Evolutionary conservation across 2,888 invertebrate genomes (phyloP), one percentile per base, ranked within the genome.

Genomic region (Thera obeliscata): DNA sequence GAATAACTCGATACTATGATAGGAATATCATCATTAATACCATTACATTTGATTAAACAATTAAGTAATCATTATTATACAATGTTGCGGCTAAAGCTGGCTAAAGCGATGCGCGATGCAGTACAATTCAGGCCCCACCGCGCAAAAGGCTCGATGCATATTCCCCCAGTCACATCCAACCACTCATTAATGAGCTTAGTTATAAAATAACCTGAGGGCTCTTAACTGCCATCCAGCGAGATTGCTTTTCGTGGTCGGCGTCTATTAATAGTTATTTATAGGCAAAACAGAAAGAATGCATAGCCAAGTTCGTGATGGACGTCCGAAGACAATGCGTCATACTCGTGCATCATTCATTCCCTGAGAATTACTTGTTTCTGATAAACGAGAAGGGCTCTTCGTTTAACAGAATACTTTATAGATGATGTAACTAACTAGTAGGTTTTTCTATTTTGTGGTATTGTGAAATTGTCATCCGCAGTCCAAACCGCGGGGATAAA

Each of bases 241-340:
- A 92, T 92, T 91, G 89, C 89, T 90, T 91, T 90, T 90, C 90
- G 91, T 89, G 89, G 90, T 89, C 85, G 86, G 86, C 80, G 83
- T 86, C 85, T 89, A 86, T 88, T 90, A 90, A 89, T 90, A 88
- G 86, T 88, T 88, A 88, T 90, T 91, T 91, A 91, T 90, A 87
- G 85, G 85, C 76, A 79, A 88, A 89, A 86, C 87, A 84, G 81
- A 86, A 87, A 85, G 87, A 88, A 70, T 74, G 79, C 81, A 80
- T 80, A 81, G 79, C 76, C 74, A 73, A 75, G 76, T 70, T 79
- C 80, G 83, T 84, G 86, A 85, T 83, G 82, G 80, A 81, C 77
- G 79, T 76, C 79, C 70, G 73, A 76, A 79, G 78, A 82, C 82
- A 83, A 81, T 85, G 84, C 83, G 85, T 85, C 86, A 83, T 83